phyloP scores from a whole-genome alignment of 1,140 invertebrate genomes.

The Drosophila equinoxialis region DNA sequence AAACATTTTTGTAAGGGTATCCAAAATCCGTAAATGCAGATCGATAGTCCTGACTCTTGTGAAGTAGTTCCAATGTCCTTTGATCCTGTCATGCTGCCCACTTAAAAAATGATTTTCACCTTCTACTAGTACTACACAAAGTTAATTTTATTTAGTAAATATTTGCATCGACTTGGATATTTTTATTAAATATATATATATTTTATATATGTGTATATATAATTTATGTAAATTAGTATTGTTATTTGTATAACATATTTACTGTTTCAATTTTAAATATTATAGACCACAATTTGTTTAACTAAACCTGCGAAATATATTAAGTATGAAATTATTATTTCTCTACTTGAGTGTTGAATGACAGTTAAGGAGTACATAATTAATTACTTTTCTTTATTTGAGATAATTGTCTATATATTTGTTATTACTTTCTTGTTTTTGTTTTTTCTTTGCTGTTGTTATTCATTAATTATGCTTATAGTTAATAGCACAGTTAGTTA shows the following conservation, averaged over 20 bases:
- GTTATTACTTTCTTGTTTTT: too few relatives aligned
- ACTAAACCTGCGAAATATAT: conserved; percentile 27
- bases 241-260: conserved; percentile 35
- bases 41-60: too few relatives aligned
- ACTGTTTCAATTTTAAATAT: conserved; percentile 17
- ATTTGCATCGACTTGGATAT: conserved; percentile 53
- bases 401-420: conserved; percentile 30
- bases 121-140: conserved; percentile 59
- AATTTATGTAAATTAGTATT: conserved; percentile 30
- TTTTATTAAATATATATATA: conserved; percentile 40
- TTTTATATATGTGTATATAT: conserved; percentile 31
- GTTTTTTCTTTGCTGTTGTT: conserved; percentile 3
- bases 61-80: too few relatives aligned
- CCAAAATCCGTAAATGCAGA: too few relatives aligned
- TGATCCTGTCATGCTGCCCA: neutral
- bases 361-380: too few relatives aligned
- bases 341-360: conserved; percentile 9
- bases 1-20: too few relatives aligned
- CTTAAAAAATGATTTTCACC: neutral
- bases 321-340: conserved; percentile 13
- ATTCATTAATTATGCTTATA: conserved; percentile 64
- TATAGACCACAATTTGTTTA: conserved; percentile 26
- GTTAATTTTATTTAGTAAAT: conserved; percentile 76
- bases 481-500: conserved; percentile 81
- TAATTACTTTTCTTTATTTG: conserved; percentile 19